Conservation (phyloP, 1,140 invertebrate species). For the Varroa destructor region DNA sequence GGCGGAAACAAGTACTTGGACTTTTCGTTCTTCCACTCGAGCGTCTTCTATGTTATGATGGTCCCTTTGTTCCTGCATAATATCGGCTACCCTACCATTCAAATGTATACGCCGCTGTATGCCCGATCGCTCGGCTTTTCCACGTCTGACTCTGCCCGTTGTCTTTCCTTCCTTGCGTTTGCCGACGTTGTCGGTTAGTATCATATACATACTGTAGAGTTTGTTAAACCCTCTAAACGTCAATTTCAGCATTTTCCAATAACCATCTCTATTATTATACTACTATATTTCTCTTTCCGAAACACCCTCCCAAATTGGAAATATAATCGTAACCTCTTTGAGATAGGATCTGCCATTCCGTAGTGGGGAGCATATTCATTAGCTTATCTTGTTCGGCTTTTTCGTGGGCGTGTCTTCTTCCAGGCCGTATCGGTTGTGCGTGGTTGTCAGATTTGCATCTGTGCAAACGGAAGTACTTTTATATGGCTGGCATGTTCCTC, state of each 20-base stretch:
- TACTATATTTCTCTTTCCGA: too few relatives aligned
- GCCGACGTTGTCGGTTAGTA: constrained; percentile 32
- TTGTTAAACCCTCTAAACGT: too few relatives aligned
- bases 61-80: constrained; percentile 32
- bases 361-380: too few relatives aligned
- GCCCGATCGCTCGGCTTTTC: constrained; percentile 33
- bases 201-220: too few relatives aligned
- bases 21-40: constrained; percentile 32
- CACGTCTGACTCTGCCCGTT: constrained; percentile 31
- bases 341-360: too few relatives aligned
- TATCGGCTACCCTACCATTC: constrained; percentile 33
- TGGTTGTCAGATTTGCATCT: constrained; percentile 34
- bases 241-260: too few relatives aligned
- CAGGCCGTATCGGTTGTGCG: constrained; percentile 32
- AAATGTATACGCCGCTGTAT: constrained; percentile 33
- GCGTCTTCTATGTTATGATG: constrained; percentile 34
- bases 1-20: constrained; percentile 29
- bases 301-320: too few relatives aligned
- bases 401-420: neutral
- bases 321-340: too few relatives aligned
- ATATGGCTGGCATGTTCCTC: constrained; percentile 33
- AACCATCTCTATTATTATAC: too few relatives aligned
- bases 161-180: constrained; percentile 33
- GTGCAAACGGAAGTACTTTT: constrained; percentile 34
- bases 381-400: too few relatives aligned